phyloP scores from a whole-genome alignment of 2,113 vertebrate species.

The Hystrix cristata region DNA sequence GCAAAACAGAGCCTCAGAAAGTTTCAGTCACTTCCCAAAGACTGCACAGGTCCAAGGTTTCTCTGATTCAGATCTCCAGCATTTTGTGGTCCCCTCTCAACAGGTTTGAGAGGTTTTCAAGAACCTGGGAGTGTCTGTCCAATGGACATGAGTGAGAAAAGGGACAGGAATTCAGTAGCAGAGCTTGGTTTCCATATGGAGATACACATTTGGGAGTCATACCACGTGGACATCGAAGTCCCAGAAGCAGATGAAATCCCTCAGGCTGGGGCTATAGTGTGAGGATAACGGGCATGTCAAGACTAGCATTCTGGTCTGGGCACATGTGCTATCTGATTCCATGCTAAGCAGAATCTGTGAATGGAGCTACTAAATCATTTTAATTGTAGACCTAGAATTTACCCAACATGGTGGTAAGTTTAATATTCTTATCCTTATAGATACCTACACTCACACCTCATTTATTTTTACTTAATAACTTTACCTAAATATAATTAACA shows the following conservation, averaged over 20 bases:
- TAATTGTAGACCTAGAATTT: not conserved
- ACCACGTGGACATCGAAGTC: not conserved
- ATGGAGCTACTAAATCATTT: not conserved
- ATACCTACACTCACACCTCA: not conserved
- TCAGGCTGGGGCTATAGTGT: not conserved
- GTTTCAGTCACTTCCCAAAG: not conserved
- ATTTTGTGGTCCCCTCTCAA: not conserved
- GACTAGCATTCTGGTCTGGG: not conserved
- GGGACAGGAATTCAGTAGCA: not conserved
- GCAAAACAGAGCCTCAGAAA: not conserved
- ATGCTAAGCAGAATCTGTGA: not conserved
- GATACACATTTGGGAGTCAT: not conserved
- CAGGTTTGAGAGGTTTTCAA: not conserved
- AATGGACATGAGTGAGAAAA: not conserved
- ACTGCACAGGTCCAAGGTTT: not conserved
- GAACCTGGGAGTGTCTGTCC: not conserved
- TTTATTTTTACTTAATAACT: constrained; percentile 27
- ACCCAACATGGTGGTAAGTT: not conserved
- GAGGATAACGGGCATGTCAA: not conserved
- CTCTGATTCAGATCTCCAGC: not conserved
- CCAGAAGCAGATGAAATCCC: not conserved
- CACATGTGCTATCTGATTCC: not conserved
- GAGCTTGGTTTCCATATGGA: not conserved
- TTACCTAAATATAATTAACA: constrained; percentile 28
- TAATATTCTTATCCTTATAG: not conserved